phyloP scores from a whole-genome alignment of 2,113 vertebrate genomes.

The Seriola quinqueradiata region DNA sequence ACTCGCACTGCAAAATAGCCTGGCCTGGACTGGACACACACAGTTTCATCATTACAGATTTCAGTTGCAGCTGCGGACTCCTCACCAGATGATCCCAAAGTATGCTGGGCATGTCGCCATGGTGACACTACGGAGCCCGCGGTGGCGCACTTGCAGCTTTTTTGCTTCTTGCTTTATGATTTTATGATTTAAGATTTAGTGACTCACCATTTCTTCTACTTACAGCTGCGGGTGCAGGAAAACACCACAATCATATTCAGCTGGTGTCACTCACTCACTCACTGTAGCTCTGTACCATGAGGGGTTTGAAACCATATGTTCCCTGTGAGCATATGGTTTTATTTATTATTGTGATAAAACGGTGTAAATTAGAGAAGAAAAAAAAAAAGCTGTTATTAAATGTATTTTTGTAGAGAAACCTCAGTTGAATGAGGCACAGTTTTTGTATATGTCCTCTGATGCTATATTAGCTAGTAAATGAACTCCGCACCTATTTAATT shows the following conservation, averaged over 20 bases:
- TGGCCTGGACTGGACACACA: too few species aligned
- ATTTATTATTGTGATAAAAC: constrained; percentile 62
- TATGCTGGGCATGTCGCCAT: constrained; percentile 20
- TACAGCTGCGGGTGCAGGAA: not conserved
- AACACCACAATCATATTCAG: not conserved
- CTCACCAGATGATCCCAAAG: constrained; percentile 13
- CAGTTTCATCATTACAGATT: constrained; percentile 10
- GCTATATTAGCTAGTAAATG: constrained; percentile 64
- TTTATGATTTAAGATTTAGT: constrained; percentile 15
- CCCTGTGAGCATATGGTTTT: constrained; percentile 26
- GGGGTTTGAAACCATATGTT: constrained; percentile 34
- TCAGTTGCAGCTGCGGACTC: not conserved
- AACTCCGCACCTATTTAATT: not conserved
- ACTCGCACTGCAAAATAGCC: not conserved
- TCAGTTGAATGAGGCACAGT: constrained; percentile 72
- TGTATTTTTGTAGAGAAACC: constrained; percentile 81
- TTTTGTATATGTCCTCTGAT: constrained; percentile 71
- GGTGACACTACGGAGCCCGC: constrained; percentile 27
- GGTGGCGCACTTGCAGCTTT: not conserved
- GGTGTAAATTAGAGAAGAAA: constrained; percentile 58
- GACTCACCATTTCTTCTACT: not conserved
- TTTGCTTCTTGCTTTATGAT: not conserved
- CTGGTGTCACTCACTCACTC: not conserved
- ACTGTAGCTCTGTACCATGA: constrained; percentile 23
- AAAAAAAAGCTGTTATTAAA: constrained; percentile 61